Percentiles rank a stretch among this genome's conserved stretches.
These are phyloP conservation scores for Smutsia gigantea DNA, from an alignment of 2,797 vertebrate species.

Conservation along the genomic window DNA sequence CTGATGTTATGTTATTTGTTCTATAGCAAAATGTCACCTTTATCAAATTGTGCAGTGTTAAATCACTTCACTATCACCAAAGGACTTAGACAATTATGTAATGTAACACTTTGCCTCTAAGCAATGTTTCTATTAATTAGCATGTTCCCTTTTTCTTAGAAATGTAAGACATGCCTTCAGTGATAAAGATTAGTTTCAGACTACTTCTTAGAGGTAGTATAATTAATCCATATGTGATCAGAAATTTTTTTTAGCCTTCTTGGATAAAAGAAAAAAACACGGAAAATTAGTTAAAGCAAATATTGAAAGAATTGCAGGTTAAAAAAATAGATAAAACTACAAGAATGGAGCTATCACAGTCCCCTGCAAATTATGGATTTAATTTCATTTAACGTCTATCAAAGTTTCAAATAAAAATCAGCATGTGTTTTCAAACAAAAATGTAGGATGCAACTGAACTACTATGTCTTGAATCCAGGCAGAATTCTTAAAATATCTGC, in stretches of 20 bases:
- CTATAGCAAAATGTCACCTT: not conserved
- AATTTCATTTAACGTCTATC: not conserved
- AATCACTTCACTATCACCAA: not conserved
- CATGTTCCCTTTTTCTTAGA: not conserved
- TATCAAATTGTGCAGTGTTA: not conserved
- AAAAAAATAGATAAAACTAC: not conserved
- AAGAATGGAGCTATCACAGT: not conserved
- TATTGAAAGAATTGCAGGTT: not conserved
- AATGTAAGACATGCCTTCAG: not conserved
- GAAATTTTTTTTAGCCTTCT: not conserved
- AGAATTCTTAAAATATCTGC: not conserved
- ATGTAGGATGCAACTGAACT: not conserved
- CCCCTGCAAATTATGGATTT: not conserved
- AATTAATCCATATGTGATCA: not conserved
- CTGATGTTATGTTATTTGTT: slow-evolving; percentile 4
- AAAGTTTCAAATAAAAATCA: slow-evolving; percentile 33
- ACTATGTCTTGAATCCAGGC: not conserved
- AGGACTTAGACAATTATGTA: not conserved
- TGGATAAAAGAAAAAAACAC: not conserved
- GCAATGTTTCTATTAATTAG: not conserved
- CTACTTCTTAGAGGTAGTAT: not conserved
- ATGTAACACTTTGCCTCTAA: not conserved
- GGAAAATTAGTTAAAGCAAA: not conserved
- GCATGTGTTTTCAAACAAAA: not conserved
- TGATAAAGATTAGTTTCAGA: slow-evolving; percentile 2